These are phyloP conservation scores for Cichladusa arquata DNA, from an alignment of 2,113 vertebrate species.

Conservation along the genomic window DNA sequence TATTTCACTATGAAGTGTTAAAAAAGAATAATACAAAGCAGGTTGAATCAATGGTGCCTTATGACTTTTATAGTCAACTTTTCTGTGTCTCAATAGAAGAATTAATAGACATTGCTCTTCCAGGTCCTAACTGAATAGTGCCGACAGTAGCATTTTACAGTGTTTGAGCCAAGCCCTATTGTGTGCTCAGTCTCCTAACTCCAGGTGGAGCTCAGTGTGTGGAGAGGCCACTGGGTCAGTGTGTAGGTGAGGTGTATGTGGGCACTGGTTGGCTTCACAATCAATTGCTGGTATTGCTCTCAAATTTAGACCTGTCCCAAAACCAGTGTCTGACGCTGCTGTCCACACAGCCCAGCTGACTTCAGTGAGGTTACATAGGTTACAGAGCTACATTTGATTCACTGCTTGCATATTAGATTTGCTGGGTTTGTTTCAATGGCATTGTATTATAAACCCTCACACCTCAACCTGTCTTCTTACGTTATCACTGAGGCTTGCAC, in stretches of 20 bases:
- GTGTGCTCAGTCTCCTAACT: not conserved
- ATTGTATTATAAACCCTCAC: slow-evolving; percentile 45
- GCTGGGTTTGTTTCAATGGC: slow-evolving; percentile 19
- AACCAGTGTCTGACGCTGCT: not conserved
- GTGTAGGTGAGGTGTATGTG: not conserved
- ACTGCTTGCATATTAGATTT: not conserved
- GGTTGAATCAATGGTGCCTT: slow-evolving; percentile 74
- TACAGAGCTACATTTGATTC: not conserved
- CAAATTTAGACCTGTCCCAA: not conserved
- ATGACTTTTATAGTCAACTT: slow-evolving; percentile 56
- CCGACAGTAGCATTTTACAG: not conserved
- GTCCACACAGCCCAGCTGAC: not conserved
- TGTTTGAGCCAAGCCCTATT: not conserved
- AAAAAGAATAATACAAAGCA: slow-evolving; percentile 48
- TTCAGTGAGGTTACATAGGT: not conserved
- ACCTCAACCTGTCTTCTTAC: not conserved
- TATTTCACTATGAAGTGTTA: slow-evolving; percentile 74
- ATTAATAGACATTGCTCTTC: not conserved
- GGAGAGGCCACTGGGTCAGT: too few relatives aligned
- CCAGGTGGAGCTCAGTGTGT: not conserved
- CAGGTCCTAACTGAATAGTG: slow-evolving; percentile 1
- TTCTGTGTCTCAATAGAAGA: slow-evolving; percentile 56
- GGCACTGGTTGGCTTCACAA: not conserved
- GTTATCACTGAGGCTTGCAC: not conserved
- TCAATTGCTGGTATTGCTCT: not conserved